Evolutionary conservation across 1,140 invertebrate species (phyloP).

Genomic region (Trichogramma pretiosum): DNA sequence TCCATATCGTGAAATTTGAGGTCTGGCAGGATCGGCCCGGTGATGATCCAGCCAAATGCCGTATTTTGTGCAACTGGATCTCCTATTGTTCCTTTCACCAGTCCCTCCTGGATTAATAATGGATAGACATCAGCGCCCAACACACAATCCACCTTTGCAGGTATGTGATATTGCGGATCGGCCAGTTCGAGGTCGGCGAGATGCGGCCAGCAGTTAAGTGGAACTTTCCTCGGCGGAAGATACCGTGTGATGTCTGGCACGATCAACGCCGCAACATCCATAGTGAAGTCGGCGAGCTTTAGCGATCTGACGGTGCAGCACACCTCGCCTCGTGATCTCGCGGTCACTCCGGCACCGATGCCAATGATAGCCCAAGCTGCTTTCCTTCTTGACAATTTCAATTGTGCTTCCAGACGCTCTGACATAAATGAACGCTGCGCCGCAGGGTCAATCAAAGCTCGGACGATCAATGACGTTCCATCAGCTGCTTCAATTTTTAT

Average conservation of each 20-base stretch:
- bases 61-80: slow-evolving; percentile 1
- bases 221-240: background rate
- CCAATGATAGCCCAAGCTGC: background rate
- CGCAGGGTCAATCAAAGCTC: background rate
- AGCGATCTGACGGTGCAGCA: background rate
- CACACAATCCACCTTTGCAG: background rate
- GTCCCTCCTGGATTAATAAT: background rate
- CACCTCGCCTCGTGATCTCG: background rate
- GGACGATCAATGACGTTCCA: background rate
- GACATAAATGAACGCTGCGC: background rate
- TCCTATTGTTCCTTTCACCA: background rate
- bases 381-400: too few relatives aligned
- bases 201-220: background rate
- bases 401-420: background rate
- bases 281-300: background rate
- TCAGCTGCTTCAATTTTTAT: background rate
- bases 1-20: background rate
- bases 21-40: too few relatives aligned
- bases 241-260: too few relatives aligned
- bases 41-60: background rate
- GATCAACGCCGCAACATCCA: background rate
- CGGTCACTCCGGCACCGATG: background rate
- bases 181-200: background rate
- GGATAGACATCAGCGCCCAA: background rate
- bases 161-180: background rate